Evolutionary conservation across 2,888 invertebrate genomes (phyloP).

Genomic region (Maniola hyperantus): DNA sequence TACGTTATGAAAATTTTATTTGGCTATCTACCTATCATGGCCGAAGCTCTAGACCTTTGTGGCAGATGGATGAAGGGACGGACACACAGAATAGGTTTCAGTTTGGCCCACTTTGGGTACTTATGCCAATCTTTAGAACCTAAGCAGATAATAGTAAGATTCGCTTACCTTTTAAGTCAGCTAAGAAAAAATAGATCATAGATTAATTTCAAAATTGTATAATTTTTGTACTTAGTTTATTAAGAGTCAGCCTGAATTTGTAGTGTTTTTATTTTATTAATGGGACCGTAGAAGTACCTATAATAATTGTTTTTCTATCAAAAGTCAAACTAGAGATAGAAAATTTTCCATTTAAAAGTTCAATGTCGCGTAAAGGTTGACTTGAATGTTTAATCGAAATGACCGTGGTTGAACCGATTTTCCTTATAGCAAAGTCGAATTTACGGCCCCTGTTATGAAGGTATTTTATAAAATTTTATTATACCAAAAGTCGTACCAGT

Average conservation of each 20-base stretch:
- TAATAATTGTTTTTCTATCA: constrained; percentile 52
- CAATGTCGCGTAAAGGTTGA: constrained; percentile 27
- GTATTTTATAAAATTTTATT: constrained; percentile 9
- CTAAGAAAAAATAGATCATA: neutral
- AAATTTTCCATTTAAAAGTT: constrained; percentile 38
- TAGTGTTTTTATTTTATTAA: constrained; percentile 17
- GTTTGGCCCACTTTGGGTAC: no score
- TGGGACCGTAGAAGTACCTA: constrained; percentile 18
- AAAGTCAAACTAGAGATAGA: constrained; percentile 64
- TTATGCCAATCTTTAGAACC: no score
- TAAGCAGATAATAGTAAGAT: no score
- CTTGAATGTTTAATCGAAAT: constrained; percentile 14
- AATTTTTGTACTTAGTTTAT: constrained; percentile 10
- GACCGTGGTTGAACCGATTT: constrained; percentile 30
- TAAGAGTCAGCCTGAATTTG: constrained; percentile 8
- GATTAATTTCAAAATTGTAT: constrained; percentile 4
- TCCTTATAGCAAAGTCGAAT: constrained; percentile 20
- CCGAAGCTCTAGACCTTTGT: no score
- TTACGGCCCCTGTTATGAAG: constrained; percentile 24
- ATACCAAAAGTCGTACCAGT: constrained; percentile 33
- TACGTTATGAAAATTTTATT: no score
- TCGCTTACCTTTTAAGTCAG: no score
- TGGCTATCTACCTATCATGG: no score
- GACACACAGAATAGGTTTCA: no score
- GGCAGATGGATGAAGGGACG: no score